Conservation (phyloP, 1,140 invertebrate genomes). For the Brachionus plicatilis region DNA sequence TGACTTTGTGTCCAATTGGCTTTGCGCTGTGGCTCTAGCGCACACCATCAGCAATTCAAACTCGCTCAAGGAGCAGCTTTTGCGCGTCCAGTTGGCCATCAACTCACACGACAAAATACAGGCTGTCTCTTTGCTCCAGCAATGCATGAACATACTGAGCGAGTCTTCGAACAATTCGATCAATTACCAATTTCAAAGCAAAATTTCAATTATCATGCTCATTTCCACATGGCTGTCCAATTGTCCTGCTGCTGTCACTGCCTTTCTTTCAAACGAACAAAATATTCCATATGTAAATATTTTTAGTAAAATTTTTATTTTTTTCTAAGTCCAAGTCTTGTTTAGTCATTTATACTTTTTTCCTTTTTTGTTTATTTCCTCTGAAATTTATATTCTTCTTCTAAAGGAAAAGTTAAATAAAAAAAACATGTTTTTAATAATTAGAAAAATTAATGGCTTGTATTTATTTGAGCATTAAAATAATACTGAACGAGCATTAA, state of each 20-base stretch:
- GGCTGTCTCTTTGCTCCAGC: conserved; percentile 79
- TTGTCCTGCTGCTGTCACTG: conserved; percentile 73
- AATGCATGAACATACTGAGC: conserved; percentile 75
- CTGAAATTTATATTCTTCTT: too few species aligned
- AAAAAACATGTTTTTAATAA: too few species aligned
- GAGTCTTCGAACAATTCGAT: conserved; percentile 53
- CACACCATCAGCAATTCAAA: conserved; percentile 86
- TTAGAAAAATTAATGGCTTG: too few species aligned
- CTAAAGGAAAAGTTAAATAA: too few species aligned
- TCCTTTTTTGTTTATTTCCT: too few species aligned
- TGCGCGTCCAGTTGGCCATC: conserved; percentile 76
- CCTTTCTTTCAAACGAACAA: conserved; percentile 75
- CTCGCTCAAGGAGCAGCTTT: conserved; percentile 77
- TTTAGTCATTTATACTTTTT: too few species aligned
- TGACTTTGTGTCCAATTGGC: conserved; percentile 94
- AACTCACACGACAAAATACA: conserved; percentile 67
- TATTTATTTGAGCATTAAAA: too few species aligned
- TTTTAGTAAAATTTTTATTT: not conserved
- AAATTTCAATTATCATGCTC: conserved; percentile 84
- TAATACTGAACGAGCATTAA: too few species aligned
- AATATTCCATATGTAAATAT: conserved; percentile 70
- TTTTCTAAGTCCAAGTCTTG: too few species aligned
- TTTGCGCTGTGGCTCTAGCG: conserved; percentile 80
- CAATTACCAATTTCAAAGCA: conserved; percentile 75
- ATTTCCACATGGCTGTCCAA: conserved; percentile 80